Evolutionary conservation across 64 coral and sea anemone species (phyloP).

Genomic region (Actinia tenebrosa): DNA sequence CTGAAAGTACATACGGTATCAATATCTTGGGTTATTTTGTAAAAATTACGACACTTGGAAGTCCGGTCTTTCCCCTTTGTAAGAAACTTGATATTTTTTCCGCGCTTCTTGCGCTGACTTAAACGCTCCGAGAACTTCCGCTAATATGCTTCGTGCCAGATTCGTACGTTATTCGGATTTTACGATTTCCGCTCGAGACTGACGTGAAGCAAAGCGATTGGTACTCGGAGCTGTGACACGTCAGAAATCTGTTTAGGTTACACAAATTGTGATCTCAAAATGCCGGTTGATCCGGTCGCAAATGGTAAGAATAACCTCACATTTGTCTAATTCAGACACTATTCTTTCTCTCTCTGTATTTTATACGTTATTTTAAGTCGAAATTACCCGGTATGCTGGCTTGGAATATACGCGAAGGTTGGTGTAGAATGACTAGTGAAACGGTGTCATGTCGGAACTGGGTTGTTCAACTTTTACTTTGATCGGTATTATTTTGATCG

Average conservation of each 20-base stretch:
- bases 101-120: background rate
- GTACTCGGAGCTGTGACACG: slow-evolving; percentile 55
- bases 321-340: background rate
- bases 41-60: background rate
- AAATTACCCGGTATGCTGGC: background rate
- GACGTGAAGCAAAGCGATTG: background rate
- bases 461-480: background rate
- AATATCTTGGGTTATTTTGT: background rate
- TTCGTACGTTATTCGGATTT: background rate
- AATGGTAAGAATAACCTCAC: slow-evolving; percentile 69
- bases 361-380: background rate
- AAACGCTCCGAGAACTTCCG: background rate
- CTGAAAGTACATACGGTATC: background rate
- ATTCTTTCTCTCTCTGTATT: background rate
- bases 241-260: slow-evolving; percentile 60
- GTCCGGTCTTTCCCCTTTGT: background rate
- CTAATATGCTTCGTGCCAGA: background rate
- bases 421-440: slow-evolving; percentile 3
- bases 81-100: background rate
- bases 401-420: slow-evolving; percentile 16
- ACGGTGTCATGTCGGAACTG: slow-evolving; percentile 19
- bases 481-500: background rate
- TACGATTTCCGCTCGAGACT: slow-evolving; percentile 15
- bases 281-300: slow-evolving; percentile 85
- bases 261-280: slow-evolving; percentile 56